Evolutionary conservation across 1,140 invertebrate species (phyloP), one percentile per base, ranked within the genome.

Genomic region (Brachystomella parvula): DNA sequence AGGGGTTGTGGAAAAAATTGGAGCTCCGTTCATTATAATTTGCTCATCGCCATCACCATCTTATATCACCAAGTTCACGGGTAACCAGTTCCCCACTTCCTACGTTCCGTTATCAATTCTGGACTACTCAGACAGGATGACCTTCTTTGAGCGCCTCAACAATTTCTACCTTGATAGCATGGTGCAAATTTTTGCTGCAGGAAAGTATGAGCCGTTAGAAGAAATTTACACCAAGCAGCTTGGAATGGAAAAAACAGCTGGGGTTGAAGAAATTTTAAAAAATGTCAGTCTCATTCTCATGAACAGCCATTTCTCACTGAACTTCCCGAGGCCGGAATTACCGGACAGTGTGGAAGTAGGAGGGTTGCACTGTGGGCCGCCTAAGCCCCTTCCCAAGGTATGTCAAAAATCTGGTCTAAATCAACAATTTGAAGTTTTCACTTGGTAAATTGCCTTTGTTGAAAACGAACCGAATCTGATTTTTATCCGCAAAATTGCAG

Each of bases 131-230:
- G 77, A 83, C 59, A 71, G 76, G 3, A 83, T 86, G 83, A 81
- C 74, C 26, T 82, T 87, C 47, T 82, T 78, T 74, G 78, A 86
- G 68, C 76, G 86, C 62, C 73, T 83, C 17, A 72, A 77, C 0
- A 88, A 88, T 35, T 32, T 65, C 12, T n/a, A 47, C 2, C n/a
- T 3, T 0, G 21, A 24, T 28, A 28, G 3, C 9, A 17, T 60
- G 21, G 15, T 12, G 21, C 6, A 31, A 60, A 17, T 47, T 2
- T 32, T 64, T 15, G 29, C 32, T 17, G 30, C n/a, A 21, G 9
- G 47, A 0, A 28, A 31, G 24, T 24, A 29, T 3, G 26, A 58
- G 17, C 53, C 30, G n/a, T 19, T 1, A 0, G 39, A 62, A 44
- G 26, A 56, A 1, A 30, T 64, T 6, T 65, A 69, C 33, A 29